phyloP scores from a whole-genome alignment of 1,140 invertebrate genomes.

The Trichoplusia ni region DNA sequence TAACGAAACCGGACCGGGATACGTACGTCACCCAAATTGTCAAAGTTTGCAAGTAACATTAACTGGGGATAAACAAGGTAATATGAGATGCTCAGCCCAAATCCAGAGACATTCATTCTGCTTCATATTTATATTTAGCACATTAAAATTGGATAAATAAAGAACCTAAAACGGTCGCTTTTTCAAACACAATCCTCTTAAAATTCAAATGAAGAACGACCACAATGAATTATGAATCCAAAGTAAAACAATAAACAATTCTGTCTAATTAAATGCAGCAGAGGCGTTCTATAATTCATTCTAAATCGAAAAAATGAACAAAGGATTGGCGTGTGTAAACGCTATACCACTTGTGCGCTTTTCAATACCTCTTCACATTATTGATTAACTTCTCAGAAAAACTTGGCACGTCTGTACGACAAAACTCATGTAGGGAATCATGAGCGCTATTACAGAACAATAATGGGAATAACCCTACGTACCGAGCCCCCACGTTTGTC shows the following conservation, averaged over 20 bases:
- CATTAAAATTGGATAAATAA: constrained; percentile 6
- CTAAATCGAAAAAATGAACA: constrained; percentile 34
- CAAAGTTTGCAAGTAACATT: constrained; percentile 65
- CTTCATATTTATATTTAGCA: constrained; percentile 18
- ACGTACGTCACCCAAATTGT: constrained; percentile 68
- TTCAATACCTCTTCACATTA: constrained; percentile 72
- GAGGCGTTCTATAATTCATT: constrained; percentile 41
- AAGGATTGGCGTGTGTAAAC: constrained; percentile 56
- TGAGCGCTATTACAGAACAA: constrained; percentile 20
- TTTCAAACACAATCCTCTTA: constrained; percentile 10
- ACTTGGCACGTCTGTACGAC: constrained; percentile 61
- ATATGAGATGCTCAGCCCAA: constrained; percentile 35
- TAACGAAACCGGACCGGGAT: constrained; percentile 67
- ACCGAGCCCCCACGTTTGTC: constrained; percentile 14
- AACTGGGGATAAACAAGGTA: constrained; percentile 54
- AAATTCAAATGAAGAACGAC: constrained; percentile 28
- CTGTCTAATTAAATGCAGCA: constrained; percentile 43
- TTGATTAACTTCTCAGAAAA: constrained; percentile 73
- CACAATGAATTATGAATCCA: constrained; percentile 37
- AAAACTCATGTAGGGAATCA: constrained; percentile 40
- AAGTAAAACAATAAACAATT: constrained; percentile 40
- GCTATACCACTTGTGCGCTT: constrained; percentile 59
- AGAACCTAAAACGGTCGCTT: not conserved
- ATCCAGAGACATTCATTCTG: constrained; percentile 12
- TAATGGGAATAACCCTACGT: constrained; percentile 20